These are phyloP conservation scores for Heterocephalus glaber DNA, from an alignment of 2,113 vertebrate genomes.

Conservation along the genomic window DNA sequence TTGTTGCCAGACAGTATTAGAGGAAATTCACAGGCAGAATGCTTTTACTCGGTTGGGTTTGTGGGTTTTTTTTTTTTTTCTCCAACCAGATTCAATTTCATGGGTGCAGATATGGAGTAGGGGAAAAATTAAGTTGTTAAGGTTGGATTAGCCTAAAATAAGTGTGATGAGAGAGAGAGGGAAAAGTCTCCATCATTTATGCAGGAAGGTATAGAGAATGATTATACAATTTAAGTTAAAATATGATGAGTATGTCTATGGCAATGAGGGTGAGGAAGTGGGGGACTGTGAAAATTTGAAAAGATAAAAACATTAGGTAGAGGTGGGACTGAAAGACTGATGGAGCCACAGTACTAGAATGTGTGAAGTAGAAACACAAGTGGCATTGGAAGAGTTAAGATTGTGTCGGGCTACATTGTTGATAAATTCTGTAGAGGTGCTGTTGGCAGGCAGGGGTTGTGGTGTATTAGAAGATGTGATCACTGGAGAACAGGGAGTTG, in stretches of 20 bases:
- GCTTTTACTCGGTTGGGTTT: background rate
- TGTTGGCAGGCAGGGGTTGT: fast-evolving
- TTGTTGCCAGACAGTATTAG: background rate
- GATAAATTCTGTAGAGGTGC: background rate
- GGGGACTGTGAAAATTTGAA: background rate
- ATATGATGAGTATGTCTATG: background rate
- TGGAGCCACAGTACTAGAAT: background rate
- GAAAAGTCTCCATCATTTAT: background rate
- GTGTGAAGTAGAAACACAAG: background rate
- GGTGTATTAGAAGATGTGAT: fast-evolving
- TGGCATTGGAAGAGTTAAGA: background rate
- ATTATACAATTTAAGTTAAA: background rate
- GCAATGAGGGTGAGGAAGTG: background rate
- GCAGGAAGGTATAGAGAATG: background rate
- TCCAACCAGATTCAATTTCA: background rate
- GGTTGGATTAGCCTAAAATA: background rate
- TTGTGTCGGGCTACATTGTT: too few species aligned
- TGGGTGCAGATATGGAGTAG: background rate
- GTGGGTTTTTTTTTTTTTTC: too few species aligned
- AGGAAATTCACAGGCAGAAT: background rate
- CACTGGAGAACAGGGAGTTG: fast-evolving
- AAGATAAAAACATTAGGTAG: background rate
- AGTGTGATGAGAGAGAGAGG: background rate
- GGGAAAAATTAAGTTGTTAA: background rate
- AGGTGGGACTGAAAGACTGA: background rate